Evolutionary conservation across 2,888 invertebrate species (phyloP).

Genomic region (Pollenia griseotomentosa): DNA sequence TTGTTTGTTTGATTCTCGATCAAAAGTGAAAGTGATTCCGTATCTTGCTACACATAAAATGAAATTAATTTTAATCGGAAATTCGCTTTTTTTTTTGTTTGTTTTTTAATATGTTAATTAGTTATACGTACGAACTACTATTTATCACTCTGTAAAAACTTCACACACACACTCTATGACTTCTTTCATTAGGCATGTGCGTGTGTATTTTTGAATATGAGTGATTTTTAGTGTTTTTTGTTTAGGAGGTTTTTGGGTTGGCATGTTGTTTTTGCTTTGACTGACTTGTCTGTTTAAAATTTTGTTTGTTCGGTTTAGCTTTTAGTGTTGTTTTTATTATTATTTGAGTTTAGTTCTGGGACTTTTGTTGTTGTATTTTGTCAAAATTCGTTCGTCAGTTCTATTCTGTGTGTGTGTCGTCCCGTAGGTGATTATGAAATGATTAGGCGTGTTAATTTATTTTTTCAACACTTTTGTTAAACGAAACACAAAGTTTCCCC

Average conservation of each 20-base stretch:
- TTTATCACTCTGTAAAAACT: slow-evolving; percentile 23
- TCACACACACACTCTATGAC: background rate
- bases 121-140: background rate
- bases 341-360: slow-evolving; percentile 15
- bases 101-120: background rate
- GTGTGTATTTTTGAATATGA: background rate
- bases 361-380: slow-evolving; percentile 8
- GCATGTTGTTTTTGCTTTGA: slow-evolving; percentile 60
- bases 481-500: slow-evolving; percentile 40
- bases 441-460: slow-evolving; percentile 77
- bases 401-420: slow-evolving; percentile 35
- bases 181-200: slow-evolving; percentile 12
- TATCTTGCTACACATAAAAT: too few relatives aligned
- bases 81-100: background rate
- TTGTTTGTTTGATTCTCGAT: too few relatives aligned
- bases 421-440: slow-evolving; percentile 75
- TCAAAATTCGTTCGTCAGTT: slow-evolving; percentile 42
- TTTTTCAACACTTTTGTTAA: slow-evolving; percentile 75
- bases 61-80: too few relatives aligned
- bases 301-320: slow-evolving; percentile 4
- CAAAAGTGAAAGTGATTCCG: too few relatives aligned
- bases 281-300: slow-evolving; percentile 56
- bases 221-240: slow-evolving; percentile 20
- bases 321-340: slow-evolving; percentile 27
- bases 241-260: slow-evolving; percentile 25